phyloP scores from a whole-genome alignment of 2,797 vertebrate genomes.

The Sardinella longiceps region DNA sequence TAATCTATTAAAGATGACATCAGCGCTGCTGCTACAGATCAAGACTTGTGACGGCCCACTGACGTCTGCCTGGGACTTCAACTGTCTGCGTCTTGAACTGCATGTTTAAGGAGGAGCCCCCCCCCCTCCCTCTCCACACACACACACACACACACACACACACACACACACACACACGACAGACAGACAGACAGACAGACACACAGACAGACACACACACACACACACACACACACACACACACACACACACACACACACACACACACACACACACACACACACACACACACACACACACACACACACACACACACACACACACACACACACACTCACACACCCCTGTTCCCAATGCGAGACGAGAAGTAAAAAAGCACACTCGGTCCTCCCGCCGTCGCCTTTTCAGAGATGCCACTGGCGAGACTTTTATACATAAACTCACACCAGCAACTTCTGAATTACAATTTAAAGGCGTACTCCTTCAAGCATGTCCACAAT shows the following conservation, averaged over 20 bases:
- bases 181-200: no score
- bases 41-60: background rate
- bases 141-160: no score
- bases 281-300: no score
- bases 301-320: no score
- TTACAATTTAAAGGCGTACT: slow-evolving; percentile 5
- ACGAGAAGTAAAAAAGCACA: background rate
- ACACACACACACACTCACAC: no score
- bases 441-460: slow-evolving; percentile 12
- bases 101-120: background rate
- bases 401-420: background rate
- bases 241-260: no score
- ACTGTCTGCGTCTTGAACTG: background rate
- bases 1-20: slow-evolving; percentile 2
- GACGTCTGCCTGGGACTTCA: background rate
- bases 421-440: background rate
- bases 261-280: no score
- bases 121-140: no score
- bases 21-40: background rate
- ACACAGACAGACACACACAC: no score
- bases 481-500: slow-evolving; percentile 10
- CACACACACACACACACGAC: no score
- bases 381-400: background rate
- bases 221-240: no score
- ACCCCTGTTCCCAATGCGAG: background rate